Evolutionary conservation across 2,888 invertebrate genomes (phyloP), one percentile per base, ranked within the genome.

Genomic region (Matsumyia berberina): DNA sequence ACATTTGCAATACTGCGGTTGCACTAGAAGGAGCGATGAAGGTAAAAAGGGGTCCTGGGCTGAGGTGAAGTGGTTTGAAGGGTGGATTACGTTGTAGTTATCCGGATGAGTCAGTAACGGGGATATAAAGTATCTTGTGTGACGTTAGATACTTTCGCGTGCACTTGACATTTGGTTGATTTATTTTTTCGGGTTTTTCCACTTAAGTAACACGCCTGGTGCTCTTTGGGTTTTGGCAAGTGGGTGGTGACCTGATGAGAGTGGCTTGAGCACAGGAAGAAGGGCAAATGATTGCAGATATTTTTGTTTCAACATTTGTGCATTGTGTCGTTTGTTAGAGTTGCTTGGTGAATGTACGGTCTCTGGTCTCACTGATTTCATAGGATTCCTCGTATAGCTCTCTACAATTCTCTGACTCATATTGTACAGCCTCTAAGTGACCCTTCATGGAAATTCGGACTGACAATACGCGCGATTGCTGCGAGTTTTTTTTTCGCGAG

Each of bases 151-250:
- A 72, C 72, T 72, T 78, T 78, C 60, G 82, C 67, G 72, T 78
- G 82, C 67, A 70, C 82, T 83, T 78, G 82, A 72, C 82, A 77
- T 44, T 64, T 58, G 76, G 62, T 64, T 83, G 82, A 83, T 83
- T 83, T 83, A 78, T 83, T 72, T 83, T 73, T 55, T 74, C 51
- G 11, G 9, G 11, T 8, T 24, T 35, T 15, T 62, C 11, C 33
- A 53, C 33, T 69, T 53, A 29, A 35, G 58, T 58, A 42, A 51
- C 49, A 76, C 42, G 44, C 57, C 46, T 29, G 66, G 44, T 46
- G 31, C 29, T 33, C 11, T 31, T 67, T 67, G 76, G 42, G 33
- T 24, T 53, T 60, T 51, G 58, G 51, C 31, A 67, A 39, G 57
- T 67, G 76, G 76, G 46, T 57, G 66, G n/a, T 42, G 29, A 42